phyloP scores from a whole-genome alignment of 2,888 invertebrate species.

The Drosophila melanosoma region DNA sequence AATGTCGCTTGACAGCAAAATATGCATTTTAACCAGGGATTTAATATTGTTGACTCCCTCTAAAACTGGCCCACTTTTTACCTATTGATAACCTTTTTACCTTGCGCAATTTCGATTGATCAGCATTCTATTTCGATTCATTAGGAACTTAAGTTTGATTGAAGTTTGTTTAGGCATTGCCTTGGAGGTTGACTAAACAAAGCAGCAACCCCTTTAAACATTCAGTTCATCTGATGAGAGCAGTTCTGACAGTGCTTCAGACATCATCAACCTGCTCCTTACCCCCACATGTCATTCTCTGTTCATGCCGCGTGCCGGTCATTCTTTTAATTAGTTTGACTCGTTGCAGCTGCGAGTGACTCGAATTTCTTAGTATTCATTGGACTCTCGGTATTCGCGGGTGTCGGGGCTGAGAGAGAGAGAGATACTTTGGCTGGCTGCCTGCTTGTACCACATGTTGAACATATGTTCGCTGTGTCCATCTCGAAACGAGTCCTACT shows the following conservation, averaged over 20 bases:
- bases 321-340: slow-evolving; percentile 60
- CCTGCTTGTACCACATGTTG: slow-evolving; percentile 42
- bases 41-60: background rate
- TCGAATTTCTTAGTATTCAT: slow-evolving; percentile 42
- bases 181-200: slow-evolving; percentile 44
- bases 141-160: slow-evolving; percentile 39
- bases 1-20: background rate
- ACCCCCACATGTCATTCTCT: background rate
- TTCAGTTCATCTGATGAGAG: slow-evolving; percentile 37
- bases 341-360: slow-evolving; percentile 56
- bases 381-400: background rate
- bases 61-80: background rate
- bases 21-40: background rate
- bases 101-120: slow-evolving; percentile 18
- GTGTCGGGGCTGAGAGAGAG: background rate
- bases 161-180: slow-evolving; percentile 39
- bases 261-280: slow-evolving; percentile 8
- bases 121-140: slow-evolving; percentile 12
- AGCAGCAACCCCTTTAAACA: slow-evolving; percentile 3
- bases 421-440: slow-evolving; percentile 27
- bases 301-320: slow-evolving; percentile 37
- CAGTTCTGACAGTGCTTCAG: slow-evolving; percentile 12
- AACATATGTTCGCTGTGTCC: slow-evolving; percentile 42
- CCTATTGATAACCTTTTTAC: background rate
- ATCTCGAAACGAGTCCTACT: slow-evolving; percentile 30